A percentile compares a stretch with the other conserved stretches of the same genome.
Evolutionary conservation across 2,113 vertebrate genomes (phyloP).

Genomic region (Bolborhynchus lineola): DNA sequence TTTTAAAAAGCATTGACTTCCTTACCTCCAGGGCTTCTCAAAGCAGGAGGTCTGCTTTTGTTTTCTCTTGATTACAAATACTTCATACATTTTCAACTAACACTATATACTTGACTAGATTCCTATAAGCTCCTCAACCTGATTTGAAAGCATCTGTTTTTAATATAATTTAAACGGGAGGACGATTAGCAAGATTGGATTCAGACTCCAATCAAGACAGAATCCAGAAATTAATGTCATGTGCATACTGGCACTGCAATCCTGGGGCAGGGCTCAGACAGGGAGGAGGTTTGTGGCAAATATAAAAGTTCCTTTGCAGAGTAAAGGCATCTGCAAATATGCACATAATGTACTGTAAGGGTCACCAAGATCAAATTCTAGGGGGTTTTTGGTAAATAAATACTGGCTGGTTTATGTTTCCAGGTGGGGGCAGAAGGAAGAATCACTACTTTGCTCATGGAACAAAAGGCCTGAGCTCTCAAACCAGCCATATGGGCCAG

Average conservation of each 20-base stretch:
- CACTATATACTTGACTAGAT: conserved; percentile 15
- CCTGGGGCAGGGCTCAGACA: neutral
- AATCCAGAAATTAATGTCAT: conserved; percentile 68
- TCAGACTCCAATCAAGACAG: conserved; percentile 71
- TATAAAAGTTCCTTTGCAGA: conserved; percentile 8
- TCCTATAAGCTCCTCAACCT: conserved; percentile 46
- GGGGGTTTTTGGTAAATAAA: conserved; percentile 23
- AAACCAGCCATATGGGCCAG: neutral
- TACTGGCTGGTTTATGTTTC: conserved; percentile 23
- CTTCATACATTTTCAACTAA: conserved; percentile 22
- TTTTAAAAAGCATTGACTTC: neutral
- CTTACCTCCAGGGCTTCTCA: conserved; percentile 47
- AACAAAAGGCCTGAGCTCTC: conserved; percentile 11
- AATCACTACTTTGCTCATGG: neutral
- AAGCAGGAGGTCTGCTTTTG: conserved; percentile 55
- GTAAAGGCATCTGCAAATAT: conserved; percentile 31
- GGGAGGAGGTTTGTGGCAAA: neutral
- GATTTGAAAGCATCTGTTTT: conserved; percentile 73
- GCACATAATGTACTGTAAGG: neutral
- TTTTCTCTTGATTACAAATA: conserved; percentile 61
- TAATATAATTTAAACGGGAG: conserved; percentile 65
- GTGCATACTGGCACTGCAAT: conserved; percentile 41
- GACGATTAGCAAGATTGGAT: conserved; percentile 68
- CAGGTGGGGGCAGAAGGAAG: neutral
- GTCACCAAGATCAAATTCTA: conserved; percentile 39